Conservation (phyloP, 2,888 invertebrate species). For the Epinotia demarniana region DNA sequence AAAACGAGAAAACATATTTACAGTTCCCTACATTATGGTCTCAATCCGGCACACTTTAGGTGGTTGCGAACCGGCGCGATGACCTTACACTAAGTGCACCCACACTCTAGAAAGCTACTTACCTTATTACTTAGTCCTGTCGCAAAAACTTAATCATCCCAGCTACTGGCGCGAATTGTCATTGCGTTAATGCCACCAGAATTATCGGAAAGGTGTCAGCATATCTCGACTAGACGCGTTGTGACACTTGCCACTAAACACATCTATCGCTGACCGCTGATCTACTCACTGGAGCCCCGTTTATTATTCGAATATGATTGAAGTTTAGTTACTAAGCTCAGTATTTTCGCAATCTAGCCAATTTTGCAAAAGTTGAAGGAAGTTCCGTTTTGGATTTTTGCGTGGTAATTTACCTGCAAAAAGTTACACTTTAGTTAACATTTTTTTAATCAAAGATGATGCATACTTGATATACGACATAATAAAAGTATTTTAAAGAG, state of each 20-base stretch:
- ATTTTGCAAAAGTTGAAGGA: no score
- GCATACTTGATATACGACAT: no score
- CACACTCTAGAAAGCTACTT: not conserved
- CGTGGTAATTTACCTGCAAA: no score
- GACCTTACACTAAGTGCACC: not conserved
- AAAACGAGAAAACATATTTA: no score
- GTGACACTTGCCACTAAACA: slow-evolving; percentile 75
- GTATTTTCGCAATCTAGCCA: no score
- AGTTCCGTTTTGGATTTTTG: no score
- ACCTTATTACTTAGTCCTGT: not conserved
- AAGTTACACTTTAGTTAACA: no score
- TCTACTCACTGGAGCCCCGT: slow-evolving; percentile 58
- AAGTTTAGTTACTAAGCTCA: slow-evolving; percentile 48
- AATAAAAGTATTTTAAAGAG: no score
- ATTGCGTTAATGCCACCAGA: slow-evolving; percentile 19
- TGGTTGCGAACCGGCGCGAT: no score
- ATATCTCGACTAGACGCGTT: slow-evolving; percentile 54
- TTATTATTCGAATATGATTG: slow-evolving; percentile 47
- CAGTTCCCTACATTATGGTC: no score
- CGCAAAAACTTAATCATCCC: slow-evolving; percentile 5
- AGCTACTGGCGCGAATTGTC: slow-evolving; percentile 1
- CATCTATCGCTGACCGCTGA: slow-evolving; percentile 70
- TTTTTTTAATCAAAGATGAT: no score
- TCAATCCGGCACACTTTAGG: no score
- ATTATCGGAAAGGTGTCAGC: slow-evolving; percentile 43